Evolutionary conservation across 2,888 invertebrate genomes (phyloP).

Genomic region (Agelastica alni): DNA sequence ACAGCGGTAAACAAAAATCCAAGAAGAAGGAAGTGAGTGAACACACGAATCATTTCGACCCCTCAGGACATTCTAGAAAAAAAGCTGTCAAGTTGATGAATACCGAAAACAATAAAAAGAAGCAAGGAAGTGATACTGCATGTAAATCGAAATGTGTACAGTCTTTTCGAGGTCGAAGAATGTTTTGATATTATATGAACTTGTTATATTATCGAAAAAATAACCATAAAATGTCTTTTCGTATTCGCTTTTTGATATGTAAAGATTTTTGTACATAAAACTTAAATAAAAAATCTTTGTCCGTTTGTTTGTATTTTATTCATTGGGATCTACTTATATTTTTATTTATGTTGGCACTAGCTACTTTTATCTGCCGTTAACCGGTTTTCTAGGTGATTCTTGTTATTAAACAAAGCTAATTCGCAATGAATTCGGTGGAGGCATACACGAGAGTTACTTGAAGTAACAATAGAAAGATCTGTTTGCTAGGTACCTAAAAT

Average conservation of each 20-base stretch:
- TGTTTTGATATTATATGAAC: background rate
- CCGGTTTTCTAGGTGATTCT: background rate
- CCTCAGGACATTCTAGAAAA: conserved; percentile 91
- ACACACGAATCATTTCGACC: conserved; percentile 91
- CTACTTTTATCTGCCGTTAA: background rate
- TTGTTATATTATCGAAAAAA: background rate
- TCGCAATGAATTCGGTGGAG: too few species aligned
- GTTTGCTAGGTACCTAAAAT: too few species aligned
- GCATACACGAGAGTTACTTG: too few species aligned
- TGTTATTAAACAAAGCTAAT: background rate
- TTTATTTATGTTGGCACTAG: too few species aligned
- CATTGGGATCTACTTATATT: too few species aligned
- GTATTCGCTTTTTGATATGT: too few species aligned
- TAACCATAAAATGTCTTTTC: background rate
- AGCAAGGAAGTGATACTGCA: conserved; percentile 6
- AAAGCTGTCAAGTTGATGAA: conserved; percentile 83
- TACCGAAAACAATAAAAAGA: conserved; percentile 79
- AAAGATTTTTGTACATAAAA: background rate
- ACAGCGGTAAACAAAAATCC: conserved; percentile 87
- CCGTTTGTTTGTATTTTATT: background rate
- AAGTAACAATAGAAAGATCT: too few species aligned
- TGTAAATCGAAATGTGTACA: background rate
- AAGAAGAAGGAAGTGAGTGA: conserved; percentile 81
- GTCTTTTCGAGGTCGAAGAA: too few species aligned
- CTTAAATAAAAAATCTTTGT: background rate